Conservation (phyloP, 2,888 invertebrate genomes). For the Acronicta psi region DNA sequence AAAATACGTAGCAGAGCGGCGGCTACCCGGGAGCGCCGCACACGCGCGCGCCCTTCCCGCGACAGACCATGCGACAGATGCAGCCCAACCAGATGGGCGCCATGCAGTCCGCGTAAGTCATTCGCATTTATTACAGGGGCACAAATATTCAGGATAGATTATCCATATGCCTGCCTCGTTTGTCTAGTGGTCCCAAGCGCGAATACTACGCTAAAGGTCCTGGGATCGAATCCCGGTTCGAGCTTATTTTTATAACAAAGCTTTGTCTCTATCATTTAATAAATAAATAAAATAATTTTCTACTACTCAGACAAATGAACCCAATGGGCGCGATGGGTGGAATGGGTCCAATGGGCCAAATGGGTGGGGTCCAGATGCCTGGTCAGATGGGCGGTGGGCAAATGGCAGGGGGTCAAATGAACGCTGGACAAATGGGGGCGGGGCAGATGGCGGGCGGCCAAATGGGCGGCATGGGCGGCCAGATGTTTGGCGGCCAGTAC, state of each 20-base stretch:
- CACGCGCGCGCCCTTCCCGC: conserved; percentile 76
- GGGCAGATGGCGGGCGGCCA: conserved; percentile 81
- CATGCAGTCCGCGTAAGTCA: conserved; percentile 82
- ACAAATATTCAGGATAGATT: too few species aligned
- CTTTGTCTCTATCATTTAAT: too few species aligned
- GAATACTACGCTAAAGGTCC: too few species aligned
- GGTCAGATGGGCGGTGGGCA: conserved; percentile 78
- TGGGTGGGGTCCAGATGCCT: conserved; percentile 79
- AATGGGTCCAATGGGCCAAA: conserved; percentile 85
- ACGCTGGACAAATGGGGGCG: conserved; percentile 77
- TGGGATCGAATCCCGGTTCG: too few species aligned
- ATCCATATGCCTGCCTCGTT: too few species aligned
- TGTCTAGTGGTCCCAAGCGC: too few species aligned
- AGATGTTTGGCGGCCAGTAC: conserved; percentile 90
- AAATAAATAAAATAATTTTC: conserved; percentile 15
- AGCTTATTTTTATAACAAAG: too few species aligned
- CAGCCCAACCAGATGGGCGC: conserved; percentile 85
- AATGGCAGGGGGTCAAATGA: conserved; percentile 78
- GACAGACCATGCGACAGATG: conserved; percentile 83
- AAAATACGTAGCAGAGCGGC: conserved; percentile 56
- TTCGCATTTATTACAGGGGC: neutral
- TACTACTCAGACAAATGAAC: conserved; percentile 81
- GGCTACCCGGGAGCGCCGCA: conserved; percentile 83
- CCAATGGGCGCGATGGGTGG: conserved; percentile 72
- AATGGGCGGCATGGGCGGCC: conserved; percentile 85